A percentile compares a stretch with the other conserved stretches of the same genome.
These are phyloP conservation scores for Aphaenogaster ashmeadi DNA, from an alignment of 1,140 invertebrate species.

Conservation along the genomic window DNA sequence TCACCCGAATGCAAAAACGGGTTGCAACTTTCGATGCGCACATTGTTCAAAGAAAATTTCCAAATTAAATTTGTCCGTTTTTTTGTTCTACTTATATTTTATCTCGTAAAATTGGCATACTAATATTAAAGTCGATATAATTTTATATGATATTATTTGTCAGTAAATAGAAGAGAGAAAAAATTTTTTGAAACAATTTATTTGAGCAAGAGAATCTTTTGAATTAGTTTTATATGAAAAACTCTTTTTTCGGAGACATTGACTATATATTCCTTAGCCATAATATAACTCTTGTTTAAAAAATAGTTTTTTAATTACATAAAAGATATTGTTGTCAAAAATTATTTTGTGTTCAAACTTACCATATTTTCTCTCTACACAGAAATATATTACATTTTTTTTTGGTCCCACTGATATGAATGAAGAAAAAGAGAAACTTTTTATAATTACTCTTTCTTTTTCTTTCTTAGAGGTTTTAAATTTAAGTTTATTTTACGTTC, in stretches of 20 bases:
- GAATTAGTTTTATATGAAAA: not conserved
- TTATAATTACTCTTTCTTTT: not conserved
- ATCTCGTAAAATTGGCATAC: not conserved
- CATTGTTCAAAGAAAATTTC: not conserved
- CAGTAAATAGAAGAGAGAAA: not conserved
- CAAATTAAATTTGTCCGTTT: not conserved
- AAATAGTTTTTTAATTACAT: not conserved
- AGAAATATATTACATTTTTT: constrained; percentile 13
- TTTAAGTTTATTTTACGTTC: not conserved
- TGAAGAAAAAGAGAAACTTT: not conserved
- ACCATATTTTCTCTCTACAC: not conserved
- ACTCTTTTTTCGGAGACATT: not conserved
- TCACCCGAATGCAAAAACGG: constrained; percentile 76
- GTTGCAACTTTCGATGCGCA: constrained; percentile 78
- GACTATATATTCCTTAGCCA: not conserved
- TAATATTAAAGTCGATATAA: not conserved
- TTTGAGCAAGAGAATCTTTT: not conserved
- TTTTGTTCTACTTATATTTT: not conserved
- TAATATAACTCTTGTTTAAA: not conserved
- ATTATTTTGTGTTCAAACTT: not conserved
- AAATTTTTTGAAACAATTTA: not conserved
- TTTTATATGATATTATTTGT: constrained; percentile 1
- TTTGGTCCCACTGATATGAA: not conserved
- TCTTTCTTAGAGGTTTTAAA: not conserved
- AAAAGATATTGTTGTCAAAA: not conserved